Evolutionary conservation across 1,140 invertebrate genomes (phyloP).

Genomic region (Halotydeus destructor): DNA sequence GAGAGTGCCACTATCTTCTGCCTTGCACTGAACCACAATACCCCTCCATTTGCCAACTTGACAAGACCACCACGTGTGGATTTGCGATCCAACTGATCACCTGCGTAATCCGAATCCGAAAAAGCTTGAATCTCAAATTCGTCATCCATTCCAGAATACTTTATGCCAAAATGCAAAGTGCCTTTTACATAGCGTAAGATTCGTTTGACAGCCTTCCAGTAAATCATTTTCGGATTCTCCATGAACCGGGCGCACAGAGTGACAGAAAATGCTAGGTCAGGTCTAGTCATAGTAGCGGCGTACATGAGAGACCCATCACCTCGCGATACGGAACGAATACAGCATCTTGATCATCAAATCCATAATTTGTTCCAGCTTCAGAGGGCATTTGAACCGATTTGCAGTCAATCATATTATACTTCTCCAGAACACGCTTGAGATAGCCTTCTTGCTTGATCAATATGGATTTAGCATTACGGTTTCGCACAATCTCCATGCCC

Average conservation of each 20-base stretch:
- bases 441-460: not conserved
- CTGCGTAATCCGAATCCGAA: conserved; percentile 10
- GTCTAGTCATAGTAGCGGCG: conserved; percentile 23
- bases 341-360: not conserved
- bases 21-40: conserved; percentile 20
- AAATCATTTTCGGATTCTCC: conserved; percentile 8
- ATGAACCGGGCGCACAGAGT: conserved; percentile 27
- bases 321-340: conserved; percentile 17
- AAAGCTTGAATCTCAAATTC: not conserved
- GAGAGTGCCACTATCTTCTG: conserved; percentile 7
- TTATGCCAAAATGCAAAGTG: not conserved
- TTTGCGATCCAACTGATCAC: conserved; percentile 3
- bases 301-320: conserved; percentile 23
- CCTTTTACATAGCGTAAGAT: conserved; percentile 1
- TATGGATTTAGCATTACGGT: not conserved
- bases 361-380: not conserved
- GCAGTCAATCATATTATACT: not conserved
- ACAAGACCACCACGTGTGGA: conserved; percentile 6
- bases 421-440: not conserved
- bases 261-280: conserved; percentile 27
- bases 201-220: conserved; percentile 5
- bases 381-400: not conserved
- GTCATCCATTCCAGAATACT: not conserved
- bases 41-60: conserved; percentile 18
- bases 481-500: not conserved